A percentile compares a stretch with the other conserved stretches of the same genome.
phyloP scores from a whole-genome alignment of 2,888 invertebrate genomes.

The Brachyopa scutellaris region DNA sequence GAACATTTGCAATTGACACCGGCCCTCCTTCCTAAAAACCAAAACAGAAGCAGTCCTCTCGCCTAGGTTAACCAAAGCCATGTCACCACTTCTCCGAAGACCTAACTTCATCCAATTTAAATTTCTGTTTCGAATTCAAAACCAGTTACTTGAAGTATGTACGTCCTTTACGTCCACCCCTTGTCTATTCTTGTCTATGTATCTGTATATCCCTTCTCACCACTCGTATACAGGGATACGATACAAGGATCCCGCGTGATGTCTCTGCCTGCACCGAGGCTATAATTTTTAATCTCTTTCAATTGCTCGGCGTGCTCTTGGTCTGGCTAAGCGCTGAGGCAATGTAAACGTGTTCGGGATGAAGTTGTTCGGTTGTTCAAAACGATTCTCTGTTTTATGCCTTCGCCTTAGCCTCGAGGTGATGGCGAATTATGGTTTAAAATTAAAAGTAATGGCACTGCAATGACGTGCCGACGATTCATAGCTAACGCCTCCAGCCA shows the following conservation, averaged over 20 bases:
- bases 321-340: neutral
- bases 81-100: slow-evolving; percentile 28
- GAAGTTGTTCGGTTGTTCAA: slow-evolving; percentile 14
- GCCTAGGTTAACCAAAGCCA: neutral
- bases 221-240: slow-evolving; percentile 3
- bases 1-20: slow-evolving; percentile 48
- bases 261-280: slow-evolving; percentile 3
- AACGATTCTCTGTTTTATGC: slow-evolving; percentile 25
- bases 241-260: slow-evolving; percentile 27
- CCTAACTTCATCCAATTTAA: slow-evolving; percentile 8
- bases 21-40: neutral
- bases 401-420: neutral
- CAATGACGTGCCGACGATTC: slow-evolving; percentile 70
- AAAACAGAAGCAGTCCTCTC: neutral
- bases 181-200: neutral
- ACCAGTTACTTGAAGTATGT: neutral
- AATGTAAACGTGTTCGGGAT: slow-evolving; percentile 3
- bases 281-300: slow-evolving; percentile 67
- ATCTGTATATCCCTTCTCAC: neutral
- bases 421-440: slow-evolving; percentile 57
- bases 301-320: slow-evolving; percentile 58
- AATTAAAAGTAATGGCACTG: slow-evolving; percentile 69
- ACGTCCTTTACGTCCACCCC: neutral
- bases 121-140: slow-evolving; percentile 45
- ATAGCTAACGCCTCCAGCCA: slow-evolving; percentile 41